Conservation (phyloP, 2,888 invertebrate species). For the Rutpela maculata region DNA sequence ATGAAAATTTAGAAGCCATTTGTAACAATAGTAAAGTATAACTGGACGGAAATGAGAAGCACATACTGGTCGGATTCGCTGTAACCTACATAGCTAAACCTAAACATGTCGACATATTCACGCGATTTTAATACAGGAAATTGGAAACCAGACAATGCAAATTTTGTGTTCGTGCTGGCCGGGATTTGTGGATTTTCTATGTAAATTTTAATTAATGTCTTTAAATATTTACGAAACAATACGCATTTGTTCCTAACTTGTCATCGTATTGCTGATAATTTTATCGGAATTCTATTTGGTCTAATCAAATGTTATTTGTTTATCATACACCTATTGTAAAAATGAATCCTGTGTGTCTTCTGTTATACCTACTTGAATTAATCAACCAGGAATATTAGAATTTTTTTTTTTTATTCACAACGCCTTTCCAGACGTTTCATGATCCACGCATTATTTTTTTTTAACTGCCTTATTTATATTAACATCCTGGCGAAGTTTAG, state of each 20-base stretch:
- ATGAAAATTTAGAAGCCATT: conserved; percentile 58
- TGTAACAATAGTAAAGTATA: conserved; percentile 63
- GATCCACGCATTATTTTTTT: too few species aligned
- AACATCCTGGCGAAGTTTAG: too few species aligned
- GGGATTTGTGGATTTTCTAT: conserved; percentile 61
- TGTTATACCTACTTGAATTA: too few species aligned
- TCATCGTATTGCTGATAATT: conserved; percentile 32
- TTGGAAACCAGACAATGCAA: conserved; percentile 71
- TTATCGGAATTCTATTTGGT: conserved; percentile 1
- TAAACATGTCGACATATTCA: conserved; percentile 58
- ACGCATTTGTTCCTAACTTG: conserved; percentile 47
- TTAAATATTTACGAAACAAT: conserved; percentile 56
- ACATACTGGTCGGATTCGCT: conserved; percentile 46
- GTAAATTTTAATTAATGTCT: conserved; percentile 61
- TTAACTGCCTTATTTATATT: too few species aligned
- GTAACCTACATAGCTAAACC: conserved; percentile 48
- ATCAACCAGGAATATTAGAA: too few species aligned
- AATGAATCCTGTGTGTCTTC: too few species aligned
- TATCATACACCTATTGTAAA: too few species aligned
- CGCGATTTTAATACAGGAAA: conserved; percentile 67
- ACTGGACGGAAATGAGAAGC: conserved; percentile 69
- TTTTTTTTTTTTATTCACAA: too few species aligned
- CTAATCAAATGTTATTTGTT: not conserved
- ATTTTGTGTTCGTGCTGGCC: conserved; percentile 55
- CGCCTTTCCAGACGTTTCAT: too few species aligned